Conservation (phyloP, 2,113 vertebrate species). For the Morone chrysops region DNA sequence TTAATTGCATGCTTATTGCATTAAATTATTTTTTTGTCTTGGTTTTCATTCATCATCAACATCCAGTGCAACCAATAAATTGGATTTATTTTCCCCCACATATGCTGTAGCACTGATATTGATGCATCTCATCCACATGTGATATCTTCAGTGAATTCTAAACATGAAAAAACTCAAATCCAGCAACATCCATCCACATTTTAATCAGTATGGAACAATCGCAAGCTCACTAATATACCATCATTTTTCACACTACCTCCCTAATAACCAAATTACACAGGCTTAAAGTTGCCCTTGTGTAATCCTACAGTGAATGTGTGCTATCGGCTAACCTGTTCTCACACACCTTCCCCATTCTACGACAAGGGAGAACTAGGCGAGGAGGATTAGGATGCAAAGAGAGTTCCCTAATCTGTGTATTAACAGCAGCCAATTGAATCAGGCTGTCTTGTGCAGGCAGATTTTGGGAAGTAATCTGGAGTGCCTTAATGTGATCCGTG, state of each 20-base stretch:
- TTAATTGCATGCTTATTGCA: too few relatives aligned
- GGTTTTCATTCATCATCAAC: neutral
- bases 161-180: constrained; percentile 1
- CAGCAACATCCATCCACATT: neutral
- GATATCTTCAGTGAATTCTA: neutral
- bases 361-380: constrained; percentile 53
- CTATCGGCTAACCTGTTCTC: constrained; percentile 68
- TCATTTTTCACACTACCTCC: constrained; percentile 38
- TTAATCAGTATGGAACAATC: constrained; percentile 1
- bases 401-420: constrained; percentile 77
- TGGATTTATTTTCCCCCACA: neutral
- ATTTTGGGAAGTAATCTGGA: constrained; percentile 71
- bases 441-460: constrained; percentile 51
- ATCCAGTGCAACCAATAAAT: neutral
- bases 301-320: constrained; percentile 65
- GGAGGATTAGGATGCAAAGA: constrained; percentile 71
- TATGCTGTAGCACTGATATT: neutral
- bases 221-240: neutral
- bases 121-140: neutral
- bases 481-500: constrained; percentile 60
- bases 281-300: constrained; percentile 68
- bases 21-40: neutral
- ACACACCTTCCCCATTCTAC: constrained; percentile 60
- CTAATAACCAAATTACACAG: constrained; percentile 55
- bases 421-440: constrained; percentile 76